Evolutionary conservation across 2,113 vertebrate species (phyloP), one percentile per base, ranked within the genome.

Genomic region (Gambusia holbrooki): DNA sequence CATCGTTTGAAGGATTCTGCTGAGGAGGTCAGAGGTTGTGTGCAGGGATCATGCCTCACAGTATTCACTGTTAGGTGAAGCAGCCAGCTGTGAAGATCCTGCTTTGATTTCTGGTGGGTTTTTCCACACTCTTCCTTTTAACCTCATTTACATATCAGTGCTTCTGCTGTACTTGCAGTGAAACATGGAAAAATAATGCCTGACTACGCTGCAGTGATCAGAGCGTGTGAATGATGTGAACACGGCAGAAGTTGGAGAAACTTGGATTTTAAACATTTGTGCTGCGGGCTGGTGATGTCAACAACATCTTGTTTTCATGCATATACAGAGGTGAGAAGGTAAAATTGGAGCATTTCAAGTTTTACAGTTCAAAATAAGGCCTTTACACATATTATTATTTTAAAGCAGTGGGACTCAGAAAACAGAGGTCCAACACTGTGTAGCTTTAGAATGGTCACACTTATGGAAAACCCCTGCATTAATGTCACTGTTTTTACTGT

Each of bases 401-500:
- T 37, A 37, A 37, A 11, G 2, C 61, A 25, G 40, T 19, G 10
- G 14, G 15, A 28, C 66, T 63, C 14, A 73, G 15, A 51, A 51
- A 68, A 64, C 77, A 68, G 22, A 48, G 35, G 37, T 32, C 61
- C 61, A 35, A 78, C 58, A 54, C 27, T 30, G 27, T 22, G 64
- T 45, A 65, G 70, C 10, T 19, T 79, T 65, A 30, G 1, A 29
- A 37, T 68, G 37, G 14, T 30, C 40, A 25, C 29, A 62, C 79
- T 79, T 75, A 71, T 32, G 17, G 12, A 37, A 58, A 72, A 66
- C 15, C 4, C 22, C 30, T 42, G 28, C 29, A 48, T 74, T 60
- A 71, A 74, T 69, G 69, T 51, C 35, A 48, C 62, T 69, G 70
- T 73, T 73, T 29, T 10, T 40, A 48, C 63, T 61, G 66, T 63